Conservation (phyloP, 1,140 invertebrate species). For the Drosophila repleta region DNA sequence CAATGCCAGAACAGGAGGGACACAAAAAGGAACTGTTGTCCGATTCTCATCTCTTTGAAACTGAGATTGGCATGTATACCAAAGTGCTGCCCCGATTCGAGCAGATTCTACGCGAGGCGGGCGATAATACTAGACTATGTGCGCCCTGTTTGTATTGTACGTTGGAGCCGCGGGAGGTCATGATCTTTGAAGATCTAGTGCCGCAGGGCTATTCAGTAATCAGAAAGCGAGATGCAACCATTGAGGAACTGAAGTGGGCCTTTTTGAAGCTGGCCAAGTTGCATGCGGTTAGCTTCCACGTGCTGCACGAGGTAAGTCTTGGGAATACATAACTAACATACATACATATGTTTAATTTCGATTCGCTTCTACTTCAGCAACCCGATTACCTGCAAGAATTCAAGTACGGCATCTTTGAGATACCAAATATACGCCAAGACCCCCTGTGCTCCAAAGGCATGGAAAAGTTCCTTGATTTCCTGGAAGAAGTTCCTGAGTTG, state of each 20-base stretch:
- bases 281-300: constrained; percentile 65
- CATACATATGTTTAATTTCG: neutral
- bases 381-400: constrained; percentile 45
- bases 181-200: constrained; percentile 70
- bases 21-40: constrained; percentile 64
- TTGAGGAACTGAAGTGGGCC: constrained; percentile 41
- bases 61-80: constrained; percentile 66
- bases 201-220: constrained; percentile 49
- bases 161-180: constrained; percentile 46
- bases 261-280: constrained; percentile 60
- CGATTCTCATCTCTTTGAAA: constrained; percentile 54
- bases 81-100: constrained; percentile 65
- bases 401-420: constrained; percentile 47
- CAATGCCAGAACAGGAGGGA: constrained; percentile 69
- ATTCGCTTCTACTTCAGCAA: constrained; percentile 18
- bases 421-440: constrained; percentile 29
- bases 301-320: constrained; percentile 43
- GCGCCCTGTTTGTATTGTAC: constrained; percentile 54
- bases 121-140: constrained; percentile 45
- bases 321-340: neutral
- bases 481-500: constrained; percentile 40
- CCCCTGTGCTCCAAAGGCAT: constrained; percentile 51
- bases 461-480: constrained; percentile 39
- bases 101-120: constrained; percentile 45
- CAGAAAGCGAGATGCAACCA: constrained; percentile 32